Evolutionary conservation across 2,797 vertebrate species (phyloP).

Genomic region (Lagorchestes hirsutus): DNA sequence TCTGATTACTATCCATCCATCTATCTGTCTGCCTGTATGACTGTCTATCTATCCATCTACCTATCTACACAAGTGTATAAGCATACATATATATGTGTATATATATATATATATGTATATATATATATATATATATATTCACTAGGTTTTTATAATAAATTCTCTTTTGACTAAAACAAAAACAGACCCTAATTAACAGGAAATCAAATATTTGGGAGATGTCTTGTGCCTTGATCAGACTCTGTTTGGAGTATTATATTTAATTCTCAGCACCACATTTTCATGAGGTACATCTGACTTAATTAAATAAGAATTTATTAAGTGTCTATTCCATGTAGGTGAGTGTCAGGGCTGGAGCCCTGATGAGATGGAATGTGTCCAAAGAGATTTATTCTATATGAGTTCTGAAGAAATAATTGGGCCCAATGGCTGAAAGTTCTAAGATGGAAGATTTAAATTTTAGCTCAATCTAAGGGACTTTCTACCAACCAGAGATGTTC

Average conservation of each 20-base stretch:
- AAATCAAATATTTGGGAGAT: background rate
- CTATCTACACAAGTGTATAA: too few species aligned
- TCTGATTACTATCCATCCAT: background rate
- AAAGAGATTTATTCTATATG: background rate
- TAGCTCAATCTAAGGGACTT: background rate
- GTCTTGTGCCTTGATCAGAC: background rate
- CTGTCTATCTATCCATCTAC: background rate
- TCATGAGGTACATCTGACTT: background rate
- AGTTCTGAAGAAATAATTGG: background rate
- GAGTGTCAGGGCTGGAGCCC: background rate
- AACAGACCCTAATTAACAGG: background rate
- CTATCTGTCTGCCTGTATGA: background rate
- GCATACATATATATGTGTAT: too few species aligned
- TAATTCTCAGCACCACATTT: background rate
- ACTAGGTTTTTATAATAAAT: background rate
- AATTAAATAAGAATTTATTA: background rate
- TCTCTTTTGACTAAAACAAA: background rate
- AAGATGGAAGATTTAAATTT: background rate
- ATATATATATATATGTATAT: background rate
- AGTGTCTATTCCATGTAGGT: background rate
- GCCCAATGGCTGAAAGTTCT: background rate
- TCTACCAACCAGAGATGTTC: background rate
- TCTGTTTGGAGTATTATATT: background rate
- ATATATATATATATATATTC: background rate
- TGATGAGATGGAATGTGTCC: background rate